Conservation (phyloP, 2,888 invertebrate genomes). For the Apeira syringaria region DNA sequence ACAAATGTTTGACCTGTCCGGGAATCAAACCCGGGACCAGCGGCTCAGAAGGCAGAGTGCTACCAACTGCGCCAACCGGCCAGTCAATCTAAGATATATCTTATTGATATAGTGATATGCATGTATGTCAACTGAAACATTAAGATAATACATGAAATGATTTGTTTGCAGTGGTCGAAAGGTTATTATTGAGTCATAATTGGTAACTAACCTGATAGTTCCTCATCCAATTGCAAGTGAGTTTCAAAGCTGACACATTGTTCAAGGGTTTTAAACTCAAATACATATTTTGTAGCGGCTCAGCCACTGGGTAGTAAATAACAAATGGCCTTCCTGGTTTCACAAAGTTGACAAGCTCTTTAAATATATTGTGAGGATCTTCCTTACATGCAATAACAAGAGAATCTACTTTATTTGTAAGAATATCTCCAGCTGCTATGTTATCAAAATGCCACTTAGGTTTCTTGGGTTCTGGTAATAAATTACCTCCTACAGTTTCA, state of each 20-base stretch:
- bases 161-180: too few species aligned
- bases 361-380: constrained; percentile 92
- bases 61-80: too few species aligned
- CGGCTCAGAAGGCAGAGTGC: too few species aligned
- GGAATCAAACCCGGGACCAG: too few species aligned
- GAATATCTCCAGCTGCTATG: constrained; percentile 84
- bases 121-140: too few species aligned
- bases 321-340: constrained; percentile 93
- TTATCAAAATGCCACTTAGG: constrained; percentile 89
- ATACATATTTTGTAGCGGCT: constrained; percentile 94
- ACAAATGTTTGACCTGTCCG: too few species aligned
- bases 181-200: too few species aligned
- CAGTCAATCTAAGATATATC: too few species aligned
- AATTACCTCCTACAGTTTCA: constrained; percentile 31
- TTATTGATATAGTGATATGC: too few species aligned
- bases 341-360: constrained; percentile 89
- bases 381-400: constrained; percentile 92
- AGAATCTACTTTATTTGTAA: constrained; percentile 88
- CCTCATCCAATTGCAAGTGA: constrained; percentile 94
- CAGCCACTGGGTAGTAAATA: constrained; percentile 90
- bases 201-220: constrained; percentile 96
- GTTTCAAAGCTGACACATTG: constrained; percentile 89
- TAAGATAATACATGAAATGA: too few species aligned
- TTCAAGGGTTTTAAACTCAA: constrained; percentile 88
- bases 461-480: constrained; percentile 59